phyloP scores from a whole-genome alignment of 2,888 invertebrate species.

The Polydrusus tereticollis region DNA sequence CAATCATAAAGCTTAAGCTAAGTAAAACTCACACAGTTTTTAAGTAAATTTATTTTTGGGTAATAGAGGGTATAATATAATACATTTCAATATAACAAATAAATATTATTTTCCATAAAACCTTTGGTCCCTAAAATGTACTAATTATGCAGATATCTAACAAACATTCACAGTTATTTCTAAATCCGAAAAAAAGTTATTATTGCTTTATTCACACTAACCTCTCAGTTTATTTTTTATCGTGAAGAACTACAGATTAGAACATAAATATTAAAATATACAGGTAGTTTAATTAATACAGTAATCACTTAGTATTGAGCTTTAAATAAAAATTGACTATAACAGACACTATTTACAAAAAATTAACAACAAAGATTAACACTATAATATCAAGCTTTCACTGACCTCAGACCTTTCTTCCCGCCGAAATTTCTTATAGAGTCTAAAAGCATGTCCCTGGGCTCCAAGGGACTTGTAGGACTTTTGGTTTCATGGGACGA shows the following conservation, averaged over 20 bases:
- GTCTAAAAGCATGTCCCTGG: conserved; percentile 76
- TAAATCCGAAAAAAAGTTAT: conserved; percentile 17
- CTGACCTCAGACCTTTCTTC: conserved; percentile 63
- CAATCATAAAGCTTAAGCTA: background rate
- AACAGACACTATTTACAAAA: conserved; percentile 53
- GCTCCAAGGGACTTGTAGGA: conserved; percentile 66
- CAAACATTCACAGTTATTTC: conserved; percentile 5
- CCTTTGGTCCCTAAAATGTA: conserved; percentile 65
- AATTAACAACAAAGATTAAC: conserved; percentile 35
- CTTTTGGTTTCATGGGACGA: conserved; percentile 41
- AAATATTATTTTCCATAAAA: conserved; percentile 65
- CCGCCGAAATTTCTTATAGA: conserved; percentile 80
- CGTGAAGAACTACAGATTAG: conserved; percentile 1
- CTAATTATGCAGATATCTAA: conserved; percentile 42
- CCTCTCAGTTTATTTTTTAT: conserved; percentile 5
- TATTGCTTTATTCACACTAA: conserved; percentile 22
- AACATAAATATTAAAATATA: conserved; percentile 45
- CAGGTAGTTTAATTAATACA: conserved; percentile 32
- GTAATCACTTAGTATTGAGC: conserved; percentile 53
- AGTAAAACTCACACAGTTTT: background rate
- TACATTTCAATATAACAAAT: conserved; percentile 58
- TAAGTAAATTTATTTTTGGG: conserved; percentile 39
- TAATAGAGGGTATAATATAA: conserved; percentile 40
- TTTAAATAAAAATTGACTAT: conserved; percentile 54
- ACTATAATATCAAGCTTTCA: conserved; percentile 55